A percentile compares a stretch with the other conserved stretches of the same genome.
These are phyloP conservation scores for Anolis sagrei DNA, from an alignment of 2,113 vertebrate genomes.

Conservation along the genomic window DNA sequence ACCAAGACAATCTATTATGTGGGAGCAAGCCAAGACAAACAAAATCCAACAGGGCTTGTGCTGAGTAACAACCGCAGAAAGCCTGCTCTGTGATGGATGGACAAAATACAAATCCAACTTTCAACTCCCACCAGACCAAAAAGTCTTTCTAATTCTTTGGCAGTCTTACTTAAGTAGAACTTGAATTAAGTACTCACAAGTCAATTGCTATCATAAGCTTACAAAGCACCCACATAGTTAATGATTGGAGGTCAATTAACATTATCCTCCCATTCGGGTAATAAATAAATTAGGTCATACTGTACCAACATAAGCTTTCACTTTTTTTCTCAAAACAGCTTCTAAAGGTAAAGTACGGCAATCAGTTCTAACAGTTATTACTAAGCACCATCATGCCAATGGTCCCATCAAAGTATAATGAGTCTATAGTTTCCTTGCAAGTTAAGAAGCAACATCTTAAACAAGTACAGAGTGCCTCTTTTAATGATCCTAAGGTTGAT, in stretches of 20 bases:
- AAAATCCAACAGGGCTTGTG: constrained; percentile 11
- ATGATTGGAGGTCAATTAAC: constrained; percentile 24
- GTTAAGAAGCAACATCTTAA: not conserved
- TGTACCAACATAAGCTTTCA: constrained; percentile 1
- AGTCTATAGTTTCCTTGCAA: not conserved
- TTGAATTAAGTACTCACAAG: constrained; percentile 7
- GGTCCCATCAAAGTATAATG: not conserved
- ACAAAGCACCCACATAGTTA: constrained; percentile 18
- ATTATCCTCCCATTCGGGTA: not conserved
- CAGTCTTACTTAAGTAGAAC: not conserved
- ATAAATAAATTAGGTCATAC: too few species aligned
- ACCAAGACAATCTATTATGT: constrained; percentile 33
- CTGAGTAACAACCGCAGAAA: constrained; percentile 27
- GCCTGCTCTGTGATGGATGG: not conserved
- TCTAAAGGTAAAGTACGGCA: too few species aligned
- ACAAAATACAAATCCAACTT: constrained; percentile 29
- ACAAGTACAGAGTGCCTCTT: not conserved
- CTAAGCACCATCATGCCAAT: not conserved
- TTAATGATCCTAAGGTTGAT: not conserved
- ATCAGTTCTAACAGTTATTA: not conserved
- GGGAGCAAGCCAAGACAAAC: constrained; percentile 30
- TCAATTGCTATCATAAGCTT: not conserved
- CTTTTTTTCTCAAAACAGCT: constrained; percentile 6
- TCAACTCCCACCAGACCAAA: not conserved
- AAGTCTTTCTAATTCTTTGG: too few species aligned